These are phyloP conservation scores for Scrobipalpa costella DNA, from an alignment of 2,888 invertebrate genomes.

Conservation along the genomic window DNA sequence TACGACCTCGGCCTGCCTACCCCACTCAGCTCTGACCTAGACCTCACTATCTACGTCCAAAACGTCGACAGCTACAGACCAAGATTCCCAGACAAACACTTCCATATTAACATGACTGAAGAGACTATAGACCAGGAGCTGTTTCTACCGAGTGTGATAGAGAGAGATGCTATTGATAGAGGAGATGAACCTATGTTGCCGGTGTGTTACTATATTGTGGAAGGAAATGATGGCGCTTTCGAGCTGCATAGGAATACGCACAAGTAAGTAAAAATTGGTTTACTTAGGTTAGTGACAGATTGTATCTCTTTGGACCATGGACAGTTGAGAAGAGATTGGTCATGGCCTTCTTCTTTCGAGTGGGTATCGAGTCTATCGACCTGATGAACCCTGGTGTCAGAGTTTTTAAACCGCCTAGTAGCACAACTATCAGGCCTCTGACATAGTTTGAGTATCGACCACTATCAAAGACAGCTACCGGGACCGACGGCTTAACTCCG, in stretches of 20 bases:
- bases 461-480: too few species aligned
- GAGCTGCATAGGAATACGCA: slow-evolving; percentile 87
- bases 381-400: too few species aligned
- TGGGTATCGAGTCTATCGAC: too few species aligned
- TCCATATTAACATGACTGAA: slow-evolving; percentile 87
- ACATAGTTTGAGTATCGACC: too few species aligned
- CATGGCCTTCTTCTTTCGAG: too few species aligned
- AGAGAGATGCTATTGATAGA: slow-evolving; percentile 92
- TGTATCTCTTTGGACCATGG: too few species aligned
- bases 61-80: slow-evolving; percentile 94
- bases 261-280: slow-evolving; percentile 69
- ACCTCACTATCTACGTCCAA: slow-evolving; percentile 92
- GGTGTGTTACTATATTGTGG: slow-evolving; percentile 96
- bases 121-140: slow-evolving; percentile 82
- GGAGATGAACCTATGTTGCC: slow-evolving; percentile 89
- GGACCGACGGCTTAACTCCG: too few species aligned
- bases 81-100: slow-evolving; percentile 87
- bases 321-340: too few species aligned
- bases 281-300: neutral
- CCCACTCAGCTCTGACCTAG: slow-evolving; percentile 91
- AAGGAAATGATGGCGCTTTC: slow-evolving; percentile 89
- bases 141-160: slow-evolving; percentile 89
- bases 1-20: slow-evolving; percentile 94
- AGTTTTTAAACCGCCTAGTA: too few species aligned
- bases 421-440: too few species aligned